Base-by-base conservation (phyloP, 2,888 invertebrate species). In the Prosapia bicincta region DNA sequence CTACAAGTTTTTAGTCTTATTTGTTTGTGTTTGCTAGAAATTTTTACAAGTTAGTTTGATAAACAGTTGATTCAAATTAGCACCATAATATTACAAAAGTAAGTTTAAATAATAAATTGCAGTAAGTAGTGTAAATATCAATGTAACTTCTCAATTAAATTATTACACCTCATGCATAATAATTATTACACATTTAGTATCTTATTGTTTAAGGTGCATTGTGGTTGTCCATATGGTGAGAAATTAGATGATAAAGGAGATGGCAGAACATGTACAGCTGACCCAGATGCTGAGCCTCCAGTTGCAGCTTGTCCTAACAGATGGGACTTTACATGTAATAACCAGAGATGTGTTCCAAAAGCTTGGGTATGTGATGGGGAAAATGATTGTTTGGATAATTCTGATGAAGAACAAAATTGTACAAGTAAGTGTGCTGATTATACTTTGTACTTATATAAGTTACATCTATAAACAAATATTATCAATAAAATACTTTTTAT, bases 321-420 rank as follows among this genome's bases (percentile, higher is more conserved):
- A 0, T 96, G 96, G 93, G 95, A 97, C 86, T 98, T 98, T 84
- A 96, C 96, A 0, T 98, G 98, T 84, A 91, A 92, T 81, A 97
- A 97, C 85, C 95, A 96, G 83, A 82, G 86, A 9, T 97, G 96
- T 83, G 95, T 97, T 72, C 96, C 96, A 0, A 95, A 95, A 83
- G 93, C 94, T 9, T 98, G 97, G 97, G 93, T 96, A 0, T 98
- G 98, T 84, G 97, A 98, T 83, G 97, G 97, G 0, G 98, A 98
- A 82, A 95, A 98, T 83, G 98, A 98, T 83, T 98, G 98, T 82
- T 86, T 97, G 81, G 98, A 98, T 83, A 95, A 96, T 85, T 96
- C 96, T 75, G 98, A 98, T 83, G 98, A 98, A 85, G 93, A 94
- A 85, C 95, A 95, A 83, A 97, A 97, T 82, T 98, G 98, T 84